Evolutionary conservation across 1,140 invertebrate genomes (phyloP).

Genomic region (Scylla paramamosain): DNA sequence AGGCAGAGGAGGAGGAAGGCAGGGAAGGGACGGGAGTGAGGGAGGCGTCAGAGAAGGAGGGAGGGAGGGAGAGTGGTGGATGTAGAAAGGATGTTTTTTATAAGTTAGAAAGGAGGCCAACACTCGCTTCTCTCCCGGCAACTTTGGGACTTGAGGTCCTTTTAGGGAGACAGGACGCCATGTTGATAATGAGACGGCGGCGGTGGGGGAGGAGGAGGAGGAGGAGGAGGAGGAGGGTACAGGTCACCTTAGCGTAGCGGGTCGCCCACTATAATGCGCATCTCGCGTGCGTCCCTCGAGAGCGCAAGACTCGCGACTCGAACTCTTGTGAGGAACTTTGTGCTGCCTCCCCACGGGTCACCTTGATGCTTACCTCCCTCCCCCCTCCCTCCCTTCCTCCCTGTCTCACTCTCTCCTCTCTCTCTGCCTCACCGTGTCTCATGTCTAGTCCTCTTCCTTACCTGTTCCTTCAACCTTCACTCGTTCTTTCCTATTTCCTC

Average conservation of each 20-base stretch:
- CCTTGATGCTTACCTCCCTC: background rate
- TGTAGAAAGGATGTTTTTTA: too few species aligned
- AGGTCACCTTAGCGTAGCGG: slow-evolving; percentile 1
- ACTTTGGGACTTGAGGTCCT: background rate
- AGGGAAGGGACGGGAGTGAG: too few species aligned
- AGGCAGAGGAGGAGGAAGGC: too few species aligned
- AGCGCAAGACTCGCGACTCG: background rate
- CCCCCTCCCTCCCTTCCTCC: background rate
- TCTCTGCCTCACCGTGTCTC: background rate
- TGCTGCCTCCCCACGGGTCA: background rate
- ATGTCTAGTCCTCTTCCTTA: background rate
- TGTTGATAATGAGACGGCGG: background rate
- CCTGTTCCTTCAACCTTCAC: background rate
- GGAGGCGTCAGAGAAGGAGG: background rate
- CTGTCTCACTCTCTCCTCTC: background rate
- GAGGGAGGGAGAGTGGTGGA: background rate
- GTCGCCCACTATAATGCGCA: background rate
- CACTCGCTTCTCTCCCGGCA: background rate
- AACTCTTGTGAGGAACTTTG: background rate
- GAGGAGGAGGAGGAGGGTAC: background rate
- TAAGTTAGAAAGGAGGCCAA: background rate
- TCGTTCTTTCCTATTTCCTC: too few species aligned
- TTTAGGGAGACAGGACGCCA: background rate
- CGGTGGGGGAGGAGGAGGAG: background rate
- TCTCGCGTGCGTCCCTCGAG: background rate